Evolutionary conservation across 2,888 invertebrate species (phyloP), one percentile per base, ranked within the genome.

Genomic region (Endotricha flammealis): DNA sequence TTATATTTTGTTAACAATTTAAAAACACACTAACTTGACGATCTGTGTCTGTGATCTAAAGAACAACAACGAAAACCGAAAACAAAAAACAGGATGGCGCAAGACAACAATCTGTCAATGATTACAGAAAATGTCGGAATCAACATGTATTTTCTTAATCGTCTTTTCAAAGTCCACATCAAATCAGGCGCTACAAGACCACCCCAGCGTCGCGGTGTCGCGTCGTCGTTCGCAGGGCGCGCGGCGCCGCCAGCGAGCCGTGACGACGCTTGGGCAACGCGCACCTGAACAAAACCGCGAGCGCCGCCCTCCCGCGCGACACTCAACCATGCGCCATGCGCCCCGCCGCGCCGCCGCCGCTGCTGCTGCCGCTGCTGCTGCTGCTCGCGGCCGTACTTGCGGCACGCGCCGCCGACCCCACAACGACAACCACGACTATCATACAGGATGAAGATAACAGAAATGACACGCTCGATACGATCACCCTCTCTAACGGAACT

Each of bases 271-370:
- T 77, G 64, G 50, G 80, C 76, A 81, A 81, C 68, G 40, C 42
- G 46, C 40, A 52, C 44, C 45, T 64, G 62, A 68, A 80, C 83
- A 85, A 81, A 83, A 82, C 72, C 62, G 66, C 50, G 70, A 53
- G 66, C 55, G 34, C 45, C 38, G 53, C 52, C 57, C 57, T 57
- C 73, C 68, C 80, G 74, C 80, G 79, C 56, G 73, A 63, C 78
- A 76, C 57, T 73, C 57, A 44, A 57, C 62, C 60, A 56, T 68
- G 75, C 73, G 79, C 67, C 75, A 81, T 78, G 83, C 81, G 67
- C 58, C 64, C 64, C 60, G 64, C 64, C 59, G 63, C 67, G 62
- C 52, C 57, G 45, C 48, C 49, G 54, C 59, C 53, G 51, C 50
- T 53, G 55, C 61, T 53, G 48, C 51, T 50, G 50, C 56, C 57